Evolutionary conservation across 1,140 invertebrate species (phyloP).

Genomic region (Drosophila subobscura): DNA sequence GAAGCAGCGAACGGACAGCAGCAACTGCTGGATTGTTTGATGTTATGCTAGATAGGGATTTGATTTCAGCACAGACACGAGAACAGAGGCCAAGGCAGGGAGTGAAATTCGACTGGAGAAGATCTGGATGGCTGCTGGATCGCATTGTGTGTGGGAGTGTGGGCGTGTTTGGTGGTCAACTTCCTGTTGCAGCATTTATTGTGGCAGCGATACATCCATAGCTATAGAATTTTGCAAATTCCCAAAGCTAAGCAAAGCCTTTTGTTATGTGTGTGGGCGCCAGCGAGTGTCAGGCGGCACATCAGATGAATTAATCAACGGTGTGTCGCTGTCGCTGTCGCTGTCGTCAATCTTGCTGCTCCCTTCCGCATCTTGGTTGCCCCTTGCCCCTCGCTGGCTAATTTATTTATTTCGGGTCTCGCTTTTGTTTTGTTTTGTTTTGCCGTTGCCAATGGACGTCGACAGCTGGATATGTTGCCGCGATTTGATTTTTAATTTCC

Average conservation of each 20-base stretch:
- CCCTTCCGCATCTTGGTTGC: conserved; percentile 2
- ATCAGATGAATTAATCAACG: conserved; percentile 81
- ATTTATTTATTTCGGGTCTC: conserved; percentile 77
- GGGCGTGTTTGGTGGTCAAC: conserved; percentile 26
- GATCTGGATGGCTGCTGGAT: conserved; percentile 1
- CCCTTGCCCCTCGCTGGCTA: conserved; percentile 19
- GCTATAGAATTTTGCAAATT: conserved; percentile 50
- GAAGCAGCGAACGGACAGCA: conserved; percentile 67
- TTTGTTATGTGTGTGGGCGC: conserved; percentile 41
- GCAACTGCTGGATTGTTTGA: conserved; percentile 75
- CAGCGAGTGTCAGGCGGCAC: conserved; percentile 56
- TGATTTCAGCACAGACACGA: conserved; percentile 64
- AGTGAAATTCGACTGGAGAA: conserved; percentile 29
- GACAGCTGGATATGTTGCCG: conserved; percentile 70
- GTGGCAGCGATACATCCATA: conserved; percentile 29
- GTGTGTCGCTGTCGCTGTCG: conserved; percentile 54
- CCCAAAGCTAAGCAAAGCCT: conserved; percentile 26
- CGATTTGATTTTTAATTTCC: conserved; percentile 57
- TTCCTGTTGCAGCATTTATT: conserved; percentile 54
- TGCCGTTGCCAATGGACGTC: conserved; percentile 56
- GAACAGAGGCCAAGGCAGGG: not conserved
- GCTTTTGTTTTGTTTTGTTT: conserved; percentile 40
- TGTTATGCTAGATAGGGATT: conserved; percentile 78
- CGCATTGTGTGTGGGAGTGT: conserved; percentile 6
- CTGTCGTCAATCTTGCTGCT: conserved; percentile 72